Percentiles rank a stretch among this genome's conserved stretches.
phyloP scores from a whole-genome alignment of 2,113 vertebrate species.

The Neomonachus schauinslandi region DNA sequence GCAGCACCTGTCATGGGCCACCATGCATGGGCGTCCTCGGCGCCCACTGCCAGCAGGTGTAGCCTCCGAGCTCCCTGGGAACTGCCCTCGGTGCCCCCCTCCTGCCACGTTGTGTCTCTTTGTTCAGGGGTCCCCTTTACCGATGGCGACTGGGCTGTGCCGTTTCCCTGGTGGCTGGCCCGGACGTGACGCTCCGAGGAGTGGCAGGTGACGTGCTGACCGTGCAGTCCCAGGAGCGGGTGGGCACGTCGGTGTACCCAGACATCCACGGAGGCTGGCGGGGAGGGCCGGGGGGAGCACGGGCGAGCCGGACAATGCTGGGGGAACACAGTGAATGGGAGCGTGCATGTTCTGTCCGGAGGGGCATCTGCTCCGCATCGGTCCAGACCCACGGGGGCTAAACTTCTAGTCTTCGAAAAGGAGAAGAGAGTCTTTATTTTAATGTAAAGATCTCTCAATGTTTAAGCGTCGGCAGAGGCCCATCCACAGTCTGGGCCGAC shows the following conservation, averaged over 20 bases:
- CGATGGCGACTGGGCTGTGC: fast-evolving
- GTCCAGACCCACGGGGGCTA: fast-evolving
- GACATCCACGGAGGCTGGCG: neutral
- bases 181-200: fast-evolving
- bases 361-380: fast-evolving
- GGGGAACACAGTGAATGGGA: neutral
- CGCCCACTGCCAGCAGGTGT: too few species aligned
- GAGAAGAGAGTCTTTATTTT: neutral
- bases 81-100: too few species aligned
- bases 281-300: neutral
- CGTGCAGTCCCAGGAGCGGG: neutral
- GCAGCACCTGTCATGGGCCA: neutral
- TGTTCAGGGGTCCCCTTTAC: neutral
- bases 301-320: fast-evolving
- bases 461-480: fast-evolving
- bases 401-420: too few species aligned
- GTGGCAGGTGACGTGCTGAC: neutral
- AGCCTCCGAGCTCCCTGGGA: neutral
- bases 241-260: fast-evolving
- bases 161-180: neutral
- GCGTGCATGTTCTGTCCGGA: neutral
- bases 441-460: fast-evolving
- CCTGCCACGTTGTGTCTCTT: neutral
- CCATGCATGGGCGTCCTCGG: too few species aligned
- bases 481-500: fast-evolving